Base-by-base conservation (phyloP, 2,888 invertebrate genomes). In the Zaprionus obscuricornis region DNA sequence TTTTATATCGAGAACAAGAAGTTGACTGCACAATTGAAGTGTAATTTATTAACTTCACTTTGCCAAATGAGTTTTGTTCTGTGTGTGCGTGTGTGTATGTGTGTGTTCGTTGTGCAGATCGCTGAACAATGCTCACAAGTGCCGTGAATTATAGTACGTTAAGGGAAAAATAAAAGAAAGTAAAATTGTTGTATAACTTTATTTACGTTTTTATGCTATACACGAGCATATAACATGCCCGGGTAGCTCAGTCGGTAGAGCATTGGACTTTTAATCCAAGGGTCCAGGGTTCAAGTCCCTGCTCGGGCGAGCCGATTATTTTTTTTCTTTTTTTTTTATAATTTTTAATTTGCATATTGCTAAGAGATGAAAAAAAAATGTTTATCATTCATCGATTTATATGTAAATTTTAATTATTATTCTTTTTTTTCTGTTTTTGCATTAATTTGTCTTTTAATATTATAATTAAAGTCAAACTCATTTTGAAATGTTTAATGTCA, bases 181-280 rank as follows among this genome's bases (percentile, higher is more conserved):
- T 33, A 10, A 17, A 36, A 16, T 40, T 20, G 6, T 27, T n/a
- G 18, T 6, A 6, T n/a, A 17, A 24, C 13, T 46, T 39, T 33
- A 26, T 7, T 13, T 10, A 16, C 10, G 16, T 3, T 11, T 18
- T 8, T 24, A 39, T 34, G 27, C 20, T 40, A 40, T 47, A 22
- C 18, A 34, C 10, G n/a, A n/a, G n/a, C n/a, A n/a, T n/a, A n/a
- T n/a, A n/a, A 59, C 3, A 22, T 74, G 89, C 88, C 89, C 89
- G 89, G 89, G 89, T 90, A 89, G 90, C 90, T 89, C 89, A 90
- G 89, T 90, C 89, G 90, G 89, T 90, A 90, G 89, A 89, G 90
- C 90, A 89, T 89, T 89, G 89, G 90, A 90, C 89, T 90, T 90
- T 89, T 89, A 89, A 90, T 89, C 89, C 90, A 89, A 90, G 90